Percentiles rank a stretch among this genome's conserved stretches.
phyloP scores from a whole-genome alignment of 2,888 invertebrate genomes.

The Notodonta dromedarius region DNA sequence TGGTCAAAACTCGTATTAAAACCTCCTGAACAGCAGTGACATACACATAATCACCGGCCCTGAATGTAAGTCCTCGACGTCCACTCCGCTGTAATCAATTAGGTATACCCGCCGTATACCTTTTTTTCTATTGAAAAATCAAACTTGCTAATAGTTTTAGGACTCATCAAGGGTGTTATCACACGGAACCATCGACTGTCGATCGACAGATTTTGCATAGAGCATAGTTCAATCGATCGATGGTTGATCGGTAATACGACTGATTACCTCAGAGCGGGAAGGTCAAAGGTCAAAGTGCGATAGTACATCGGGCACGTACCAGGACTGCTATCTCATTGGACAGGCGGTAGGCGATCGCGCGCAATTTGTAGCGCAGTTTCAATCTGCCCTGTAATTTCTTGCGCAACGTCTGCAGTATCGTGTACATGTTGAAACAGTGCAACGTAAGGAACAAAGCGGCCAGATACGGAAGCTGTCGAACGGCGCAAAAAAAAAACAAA shows the following conservation, averaged over 20 bases:
- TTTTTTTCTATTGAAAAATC: no score
- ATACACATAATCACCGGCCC: no score
- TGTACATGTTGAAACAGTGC: conserved; percentile 94
- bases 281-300: conserved; percentile 17
- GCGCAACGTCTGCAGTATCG: conserved; percentile 93
- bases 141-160: no score
- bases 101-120: no score
- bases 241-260: conserved; percentile 11
- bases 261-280: conserved; percentile 27
- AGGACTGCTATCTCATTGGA: conserved; percentile 73
- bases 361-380: conserved; percentile 85
- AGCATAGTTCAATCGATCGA: no score
- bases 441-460: conserved; percentile 93
- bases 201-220: no score
- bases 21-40: background rate
- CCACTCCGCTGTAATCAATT: no score
- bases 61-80: no score
- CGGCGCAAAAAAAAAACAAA: conserved; percentile 55
- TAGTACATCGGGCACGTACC: conserved; percentile 62
- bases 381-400: conserved; percentile 88
- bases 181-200: no score
- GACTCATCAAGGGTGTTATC: no score
- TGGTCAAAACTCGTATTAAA: no score
- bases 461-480: conserved; percentile 90
- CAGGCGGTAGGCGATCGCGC: conserved; percentile 78